Evolutionary conservation across 2,113 vertebrate genomes (phyloP).

Genomic region (Peromyscus leucopus): DNA sequence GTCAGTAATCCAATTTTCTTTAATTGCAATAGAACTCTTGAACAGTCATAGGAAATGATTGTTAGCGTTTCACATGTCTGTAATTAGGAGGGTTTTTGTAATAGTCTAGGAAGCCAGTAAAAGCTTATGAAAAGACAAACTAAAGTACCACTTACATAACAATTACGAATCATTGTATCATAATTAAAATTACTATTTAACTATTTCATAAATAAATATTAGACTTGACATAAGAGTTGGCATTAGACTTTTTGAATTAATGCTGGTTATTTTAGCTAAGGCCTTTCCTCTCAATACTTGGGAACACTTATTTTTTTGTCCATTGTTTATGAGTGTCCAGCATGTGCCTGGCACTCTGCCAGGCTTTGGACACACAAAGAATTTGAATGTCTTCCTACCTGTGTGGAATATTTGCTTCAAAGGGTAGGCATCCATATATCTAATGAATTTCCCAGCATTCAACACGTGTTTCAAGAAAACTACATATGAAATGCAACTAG

Average conservation of each 20-base stretch:
- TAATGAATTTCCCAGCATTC: not conserved
- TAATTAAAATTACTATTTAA: slow-evolving; percentile 46
- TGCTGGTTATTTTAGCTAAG: not conserved
- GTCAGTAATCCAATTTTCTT: slow-evolving; percentile 29
- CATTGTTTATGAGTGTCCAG: not conserved
- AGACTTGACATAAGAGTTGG: not conserved
- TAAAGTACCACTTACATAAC: not conserved
- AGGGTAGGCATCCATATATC: not conserved
- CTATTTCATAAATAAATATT: not conserved
- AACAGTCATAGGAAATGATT: not conserved
- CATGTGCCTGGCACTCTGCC: not conserved
- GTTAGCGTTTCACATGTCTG: not conserved
- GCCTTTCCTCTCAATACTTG: not conserved
- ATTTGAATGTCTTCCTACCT: not conserved
- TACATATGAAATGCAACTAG: not conserved
- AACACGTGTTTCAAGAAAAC: not conserved
- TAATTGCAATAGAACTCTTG: slow-evolving; percentile 12
- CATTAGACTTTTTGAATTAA: not conserved
- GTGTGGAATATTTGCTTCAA: not conserved
- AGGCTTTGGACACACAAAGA: not conserved
- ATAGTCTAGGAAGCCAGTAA: not conserved
- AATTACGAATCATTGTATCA: not conserved
- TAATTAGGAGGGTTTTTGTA: not conserved
- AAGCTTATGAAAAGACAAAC: not conserved
- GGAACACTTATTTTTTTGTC: not conserved